phyloP scores from a whole-genome alignment of 2,888 invertebrate genomes.

The Nephrocerus scutellatus region DNA sequence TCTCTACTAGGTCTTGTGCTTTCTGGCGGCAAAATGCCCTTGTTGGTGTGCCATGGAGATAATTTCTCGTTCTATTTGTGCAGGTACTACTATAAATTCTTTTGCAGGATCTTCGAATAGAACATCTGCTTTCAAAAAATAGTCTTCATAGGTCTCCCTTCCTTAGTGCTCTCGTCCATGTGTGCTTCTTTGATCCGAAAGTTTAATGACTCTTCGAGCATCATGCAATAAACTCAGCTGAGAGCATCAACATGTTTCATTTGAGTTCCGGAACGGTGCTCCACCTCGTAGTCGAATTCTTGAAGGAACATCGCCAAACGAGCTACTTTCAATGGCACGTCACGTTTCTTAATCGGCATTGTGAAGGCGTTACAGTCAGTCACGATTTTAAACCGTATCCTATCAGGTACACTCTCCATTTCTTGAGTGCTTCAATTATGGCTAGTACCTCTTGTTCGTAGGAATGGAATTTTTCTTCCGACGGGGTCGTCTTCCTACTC shows the following conservation, averaged over 20 bases:
- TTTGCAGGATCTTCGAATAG: constrained; percentile 8
- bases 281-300: constrained; percentile 19
- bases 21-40: constrained; percentile 36
- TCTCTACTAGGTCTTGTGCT: constrained; percentile 24
- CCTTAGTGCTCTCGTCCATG: background rate
- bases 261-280: constrained; percentile 16
- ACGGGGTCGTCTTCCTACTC: constrained; percentile 6
- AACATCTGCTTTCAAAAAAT: constrained; percentile 7
- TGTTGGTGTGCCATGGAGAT: constrained; percentile 33
- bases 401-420: constrained; percentile 23
- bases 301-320: constrained; percentile 19
- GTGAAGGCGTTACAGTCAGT: constrained; percentile 21
- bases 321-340: constrained; percentile 14
- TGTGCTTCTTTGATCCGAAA: background rate
- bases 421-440: constrained; percentile 21
- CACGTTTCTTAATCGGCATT: constrained; percentile 10
- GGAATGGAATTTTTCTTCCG: constrained; percentile 12
- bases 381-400: constrained; percentile 27
- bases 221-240: constrained; percentile 14
- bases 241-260: constrained; percentile 22
- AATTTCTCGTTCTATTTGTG: constrained; percentile 30
- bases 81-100: constrained; percentile 31
- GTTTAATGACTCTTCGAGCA: background rate
- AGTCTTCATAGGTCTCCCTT: constrained; percentile 8
- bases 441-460: constrained; percentile 25